A percentile compares a stretch with the other conserved stretches of the same genome.
Conservation (phyloP, 2,797 vertebrate species). For the Falco berigora region DNA sequence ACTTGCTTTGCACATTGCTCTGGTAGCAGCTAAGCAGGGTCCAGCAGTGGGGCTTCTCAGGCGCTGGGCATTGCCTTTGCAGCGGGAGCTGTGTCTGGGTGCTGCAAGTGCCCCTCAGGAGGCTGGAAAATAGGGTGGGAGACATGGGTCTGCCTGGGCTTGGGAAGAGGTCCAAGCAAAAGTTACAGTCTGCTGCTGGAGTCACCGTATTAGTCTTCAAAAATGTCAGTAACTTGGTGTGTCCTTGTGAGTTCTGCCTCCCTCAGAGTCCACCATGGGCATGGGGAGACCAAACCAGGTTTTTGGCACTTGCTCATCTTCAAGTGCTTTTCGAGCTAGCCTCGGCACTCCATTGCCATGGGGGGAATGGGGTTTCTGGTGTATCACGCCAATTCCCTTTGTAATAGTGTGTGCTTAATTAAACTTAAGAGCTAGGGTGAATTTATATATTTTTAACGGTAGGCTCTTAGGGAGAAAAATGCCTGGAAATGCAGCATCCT, state of each 20-base stretch:
- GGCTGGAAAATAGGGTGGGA: neutral
- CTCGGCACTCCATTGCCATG: neutral
- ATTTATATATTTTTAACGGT: neutral
- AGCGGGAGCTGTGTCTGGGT: neutral
- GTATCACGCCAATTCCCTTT: neutral
- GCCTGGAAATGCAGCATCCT: neutral
- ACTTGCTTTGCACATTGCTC: neutral
- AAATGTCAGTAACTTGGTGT: neutral
- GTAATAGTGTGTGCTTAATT: neutral
- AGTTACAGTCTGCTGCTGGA: neutral
- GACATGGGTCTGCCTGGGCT: neutral
- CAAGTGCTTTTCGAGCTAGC: neutral
- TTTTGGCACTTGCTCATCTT: neutral
- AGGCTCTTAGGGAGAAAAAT: neutral
- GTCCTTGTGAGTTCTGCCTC: neutral
- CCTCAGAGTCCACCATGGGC: neutral
- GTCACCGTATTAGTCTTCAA: neutral
- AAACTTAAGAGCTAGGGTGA: neutral
- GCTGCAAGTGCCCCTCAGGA: neutral
- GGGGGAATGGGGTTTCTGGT: neutral
- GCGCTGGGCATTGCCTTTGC: fast-evolving
- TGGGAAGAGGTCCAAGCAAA: neutral
- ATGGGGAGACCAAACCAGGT: neutral
- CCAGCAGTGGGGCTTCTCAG: neutral
- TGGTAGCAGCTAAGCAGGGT: neutral